A percentile compares a stretch with the other conserved stretches of the same genome.
Conservation (phyloP, 2,113 vertebrate genomes). For the Dicerorhinus sumatrensis region DNA sequence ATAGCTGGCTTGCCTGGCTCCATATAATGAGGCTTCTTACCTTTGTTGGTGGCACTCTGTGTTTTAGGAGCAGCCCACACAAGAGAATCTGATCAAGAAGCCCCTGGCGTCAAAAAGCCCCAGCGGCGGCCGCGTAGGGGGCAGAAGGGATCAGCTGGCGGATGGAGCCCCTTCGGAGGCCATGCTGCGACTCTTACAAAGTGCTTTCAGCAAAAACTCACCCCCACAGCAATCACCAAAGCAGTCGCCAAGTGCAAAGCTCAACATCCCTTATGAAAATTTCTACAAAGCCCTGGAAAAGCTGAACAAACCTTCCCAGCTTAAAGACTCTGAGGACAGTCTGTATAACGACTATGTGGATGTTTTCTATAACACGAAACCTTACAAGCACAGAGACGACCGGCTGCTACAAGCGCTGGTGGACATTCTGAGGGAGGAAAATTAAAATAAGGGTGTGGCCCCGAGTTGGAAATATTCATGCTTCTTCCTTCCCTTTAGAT, state of each 20-base stretch:
- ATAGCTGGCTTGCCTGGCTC: background rate
- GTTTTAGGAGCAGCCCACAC: slow-evolving; percentile 88
- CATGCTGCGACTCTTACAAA: slow-evolving; percentile 93
- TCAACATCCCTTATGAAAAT: slow-evolving; percentile 89
- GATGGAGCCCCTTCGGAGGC: slow-evolving; percentile 86
- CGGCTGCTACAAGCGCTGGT: slow-evolving; percentile 95
- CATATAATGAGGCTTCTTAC: background rate
- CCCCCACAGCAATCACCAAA: slow-evolving; percentile 82
- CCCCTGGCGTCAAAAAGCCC: slow-evolving; percentile 60
- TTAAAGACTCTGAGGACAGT: slow-evolving; percentile 89
- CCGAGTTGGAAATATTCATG: slow-evolving; percentile 84
- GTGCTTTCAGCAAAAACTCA: slow-evolving; percentile 92
- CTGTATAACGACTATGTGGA: slow-evolving; percentile 95
- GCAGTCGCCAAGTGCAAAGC: slow-evolving; percentile 81
- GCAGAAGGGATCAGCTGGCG: slow-evolving; percentile 56
- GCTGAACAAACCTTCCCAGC: slow-evolving; percentile 90
- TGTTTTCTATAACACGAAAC: slow-evolving; percentile 94
- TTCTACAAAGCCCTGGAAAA: slow-evolving; percentile 94
- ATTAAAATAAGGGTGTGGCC: slow-evolving; percentile 78
- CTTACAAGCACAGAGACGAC: slow-evolving; percentile 96
- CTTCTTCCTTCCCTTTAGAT: slow-evolving; percentile 69
- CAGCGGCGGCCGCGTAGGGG: background rate
- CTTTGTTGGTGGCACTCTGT: slow-evolving; percentile 58
- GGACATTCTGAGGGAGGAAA: slow-evolving; percentile 91
- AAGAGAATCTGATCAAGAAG: slow-evolving; percentile 77